Percentiles rank a stretch among this genome's conserved stretches.
phyloP scores from a whole-genome alignment of 1,140 invertebrate species.

The Atta texana region DNA sequence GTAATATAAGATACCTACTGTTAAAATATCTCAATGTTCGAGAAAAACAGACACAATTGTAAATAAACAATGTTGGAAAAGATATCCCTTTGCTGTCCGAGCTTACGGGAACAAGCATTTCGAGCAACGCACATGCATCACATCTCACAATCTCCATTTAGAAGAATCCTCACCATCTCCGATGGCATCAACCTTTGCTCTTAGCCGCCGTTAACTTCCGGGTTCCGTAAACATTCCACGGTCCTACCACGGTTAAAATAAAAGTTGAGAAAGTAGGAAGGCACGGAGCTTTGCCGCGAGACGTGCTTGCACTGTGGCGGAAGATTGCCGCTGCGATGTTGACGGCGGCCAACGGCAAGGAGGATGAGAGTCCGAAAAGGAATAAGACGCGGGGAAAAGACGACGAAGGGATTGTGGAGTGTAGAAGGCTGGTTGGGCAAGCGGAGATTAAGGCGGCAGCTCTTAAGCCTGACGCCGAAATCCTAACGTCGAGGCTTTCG shows the following conservation, averaged over 20 bases:
- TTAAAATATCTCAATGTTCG: not conserved
- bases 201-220: conserved; percentile 64
- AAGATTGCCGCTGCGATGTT: conserved; percentile 41
- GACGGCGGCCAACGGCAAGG: conserved; percentile 30
- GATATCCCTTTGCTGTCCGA: not conserved
- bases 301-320: conserved; percentile 29
- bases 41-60: not conserved
- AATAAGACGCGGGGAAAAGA: conserved; percentile 40
- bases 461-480: conserved; percentile 73
- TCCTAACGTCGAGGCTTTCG: conserved; percentile 68
- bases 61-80: not conserved
- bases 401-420: conserved; percentile 64
- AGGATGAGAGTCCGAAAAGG: conserved; percentile 57
- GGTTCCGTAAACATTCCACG: conserved; percentile 65
- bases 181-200: conserved; percentile 58
- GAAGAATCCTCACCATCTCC: conserved; percentile 3
- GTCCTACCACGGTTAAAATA: conserved; percentile 51
- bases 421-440: conserved; percentile 72
- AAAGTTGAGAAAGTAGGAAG: conserved; percentile 40
- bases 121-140: conserved; percentile 47
- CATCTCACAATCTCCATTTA: conserved; percentile 25
- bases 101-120: not conserved
- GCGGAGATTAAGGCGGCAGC: conserved; percentile 77
- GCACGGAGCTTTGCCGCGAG: conserved; percentile 45
- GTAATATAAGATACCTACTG: too few relatives aligned